Base-by-base conservation (phyloP, 2,888 invertebrate genomes). In the Busseola fusca region DNA sequence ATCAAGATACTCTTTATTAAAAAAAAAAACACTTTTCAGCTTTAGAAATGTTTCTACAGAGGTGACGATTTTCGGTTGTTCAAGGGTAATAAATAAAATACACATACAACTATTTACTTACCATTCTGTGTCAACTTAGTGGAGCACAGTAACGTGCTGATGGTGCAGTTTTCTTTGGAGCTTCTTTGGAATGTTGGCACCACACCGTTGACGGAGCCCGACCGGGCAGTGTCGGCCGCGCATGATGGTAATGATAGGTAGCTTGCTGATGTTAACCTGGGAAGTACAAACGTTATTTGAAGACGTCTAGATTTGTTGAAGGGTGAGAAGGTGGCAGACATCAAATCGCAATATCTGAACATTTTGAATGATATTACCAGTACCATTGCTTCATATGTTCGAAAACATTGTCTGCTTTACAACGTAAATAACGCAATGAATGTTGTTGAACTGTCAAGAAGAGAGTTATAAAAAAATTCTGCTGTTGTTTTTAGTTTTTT, bases 91-190 rank as follows among this genome's bases (percentile, higher is more conserved):
- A n/a, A n/a, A n/a, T 18, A 9, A 56, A 10, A 30, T 3, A 56
- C 27, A 27, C 12, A 0, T 10, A 21, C 10, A 30, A 30, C 52
- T 4, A 21, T 10, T 30, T 1, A 21, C 30, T 30, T 30, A 34
- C 98, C 98, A 89, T 99, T 99, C 93, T 99, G 99, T 0, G 99
- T 99, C 14, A 99, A 96, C 92, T 99, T 99, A n/a, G 99, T 99
- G 34, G 99, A 99, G 91, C 99, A 99, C 37, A 99, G 95, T 56
- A 98, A 91, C 0, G 99, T 98, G 86, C 97, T 97, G 16, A 99
- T 97, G 57, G 97, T 97, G 74, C 99, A 97, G 21, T 97, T 96
- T 93, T 99, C 99, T 91, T 98, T 98, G 78, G 97, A 97, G 82
- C 98, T 98, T 85, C 98, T 96, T 80, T 97, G 97, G 92, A 98